Evolutionary conservation across 2,888 invertebrate species (phyloP).

Genomic region (Scelioninae gen. 1): DNA sequence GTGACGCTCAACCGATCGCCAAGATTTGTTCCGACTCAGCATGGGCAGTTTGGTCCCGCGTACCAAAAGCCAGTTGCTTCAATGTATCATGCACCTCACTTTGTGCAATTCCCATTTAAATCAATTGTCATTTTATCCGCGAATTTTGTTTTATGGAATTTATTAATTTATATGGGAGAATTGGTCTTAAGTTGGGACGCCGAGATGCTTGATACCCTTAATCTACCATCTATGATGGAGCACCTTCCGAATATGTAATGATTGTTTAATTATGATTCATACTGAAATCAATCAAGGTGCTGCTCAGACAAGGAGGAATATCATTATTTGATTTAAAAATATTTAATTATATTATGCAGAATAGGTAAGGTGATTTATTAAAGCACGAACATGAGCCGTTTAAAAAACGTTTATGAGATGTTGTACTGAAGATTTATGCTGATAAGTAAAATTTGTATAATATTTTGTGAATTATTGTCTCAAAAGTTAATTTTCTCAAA

Average conservation of each 20-base stretch:
- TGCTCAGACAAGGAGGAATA: not conserved
- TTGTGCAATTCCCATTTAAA: constrained; percentile 11
- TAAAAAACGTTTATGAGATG: no score
- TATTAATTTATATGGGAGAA: constrained; percentile 38
- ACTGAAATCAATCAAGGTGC: constrained; percentile 42
- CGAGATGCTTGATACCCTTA: constrained; percentile 40
- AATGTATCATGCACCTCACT: no score
- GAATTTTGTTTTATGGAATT: constrained; percentile 56
- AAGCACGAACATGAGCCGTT: no score
- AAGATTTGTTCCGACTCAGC: constrained; percentile 43
- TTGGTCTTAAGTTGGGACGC: constrained; percentile 30
- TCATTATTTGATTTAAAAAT: constrained; percentile 4
- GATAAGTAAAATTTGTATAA: no score
- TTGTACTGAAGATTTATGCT: no score
- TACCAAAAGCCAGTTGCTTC: no score
- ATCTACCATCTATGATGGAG: constrained; percentile 47
- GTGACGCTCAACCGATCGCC: constrained; percentile 81
- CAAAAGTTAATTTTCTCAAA: no score
- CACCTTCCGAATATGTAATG: constrained; percentile 47
- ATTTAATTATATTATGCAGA: not conserved
- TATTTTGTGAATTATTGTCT: no score
- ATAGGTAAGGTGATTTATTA: no score
- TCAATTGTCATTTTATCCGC: constrained; percentile 60
- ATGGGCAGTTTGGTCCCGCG: not conserved
- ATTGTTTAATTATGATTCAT: constrained; percentile 51